Evolutionary conservation across 2,888 invertebrate genomes (phyloP).

Genomic region (Sympetrum striolatum): DNA sequence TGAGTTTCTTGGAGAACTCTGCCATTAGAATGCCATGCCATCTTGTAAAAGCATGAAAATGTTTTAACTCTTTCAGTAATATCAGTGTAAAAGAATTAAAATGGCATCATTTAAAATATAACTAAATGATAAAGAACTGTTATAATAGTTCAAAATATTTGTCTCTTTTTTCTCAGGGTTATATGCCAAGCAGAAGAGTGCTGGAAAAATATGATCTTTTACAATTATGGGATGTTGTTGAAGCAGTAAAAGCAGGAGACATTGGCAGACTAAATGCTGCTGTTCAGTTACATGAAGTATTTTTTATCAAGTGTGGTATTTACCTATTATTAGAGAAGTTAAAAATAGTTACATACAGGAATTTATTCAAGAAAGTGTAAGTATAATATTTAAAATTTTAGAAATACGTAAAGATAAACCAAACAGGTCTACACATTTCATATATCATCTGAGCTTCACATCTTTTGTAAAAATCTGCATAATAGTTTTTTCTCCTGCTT

Average conservation of each 20-base stretch:
- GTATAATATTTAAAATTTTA: slow-evolving; percentile 50
- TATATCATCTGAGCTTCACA: not conserved
- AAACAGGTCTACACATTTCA: not conserved
- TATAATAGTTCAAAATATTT: not conserved
- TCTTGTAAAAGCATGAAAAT: too few relatives aligned
- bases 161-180: slow-evolving; percentile 67
- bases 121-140: not conserved
- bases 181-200: slow-evolving; percentile 84
- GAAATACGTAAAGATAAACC: not conserved
- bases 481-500: too few relatives aligned
- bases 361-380: slow-evolving; percentile 91
- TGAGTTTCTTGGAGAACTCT: too few relatives aligned
- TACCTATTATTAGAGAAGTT: slow-evolving; percentile 96
- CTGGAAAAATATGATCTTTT: slow-evolving; percentile 88
- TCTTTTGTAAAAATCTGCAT: too few relatives aligned
- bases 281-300: slow-evolving; percentile 84
- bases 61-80: too few relatives aligned
- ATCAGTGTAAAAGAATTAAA: too few relatives aligned
- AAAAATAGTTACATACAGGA: slow-evolving; percentile 92
- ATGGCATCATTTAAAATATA: too few relatives aligned
- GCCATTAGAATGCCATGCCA: too few relatives aligned
- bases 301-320: slow-evolving; percentile 96
- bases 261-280: slow-evolving; percentile 81
- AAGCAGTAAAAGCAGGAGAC: slow-evolving; percentile 90
- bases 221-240: slow-evolving; percentile 88